Evolutionary conservation across 2,888 invertebrate genomes (phyloP).

Genomic region (Philaethria dido): DNA sequence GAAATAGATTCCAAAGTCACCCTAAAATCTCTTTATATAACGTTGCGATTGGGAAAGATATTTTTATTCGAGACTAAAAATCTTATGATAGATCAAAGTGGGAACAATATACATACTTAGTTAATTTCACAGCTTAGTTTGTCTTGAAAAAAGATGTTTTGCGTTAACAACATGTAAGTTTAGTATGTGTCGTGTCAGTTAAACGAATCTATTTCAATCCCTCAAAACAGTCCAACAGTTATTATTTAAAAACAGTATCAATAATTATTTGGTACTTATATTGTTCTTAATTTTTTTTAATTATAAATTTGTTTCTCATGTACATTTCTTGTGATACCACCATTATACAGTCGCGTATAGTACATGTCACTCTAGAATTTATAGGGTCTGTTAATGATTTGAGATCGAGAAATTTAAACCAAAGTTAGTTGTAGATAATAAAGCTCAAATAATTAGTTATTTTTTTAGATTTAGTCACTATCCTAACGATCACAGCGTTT

Average conservation of each 20-base stretch:
- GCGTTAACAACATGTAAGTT: slow-evolving; percentile 26
- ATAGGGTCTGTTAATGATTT: slow-evolving; percentile 26
- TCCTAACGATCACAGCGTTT: slow-evolving; percentile 28
- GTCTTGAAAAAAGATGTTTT: slow-evolving; percentile 3
- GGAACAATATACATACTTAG: slow-evolving; percentile 66
- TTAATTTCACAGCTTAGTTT: slow-evolving; percentile 8
- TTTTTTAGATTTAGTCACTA: slow-evolving; percentile 39
- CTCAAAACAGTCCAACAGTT: slow-evolving; percentile 67
- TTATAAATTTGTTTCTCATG: slow-evolving; percentile 55
- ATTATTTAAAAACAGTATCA: slow-evolving; percentile 59
- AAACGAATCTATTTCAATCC: slow-evolving; percentile 75
- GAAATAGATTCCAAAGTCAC: slow-evolving; percentile 62
- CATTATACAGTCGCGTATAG: slow-evolving; percentile 51
- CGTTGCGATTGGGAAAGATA: slow-evolving; percentile 6
- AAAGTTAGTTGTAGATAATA: slow-evolving; percentile 53
- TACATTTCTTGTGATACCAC: slow-evolving; percentile 66
- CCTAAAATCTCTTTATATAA: background rate
- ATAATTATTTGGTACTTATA: slow-evolving; percentile 39
- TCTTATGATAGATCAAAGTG: slow-evolving; percentile 72
- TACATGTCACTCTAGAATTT: slow-evolving; percentile 37
- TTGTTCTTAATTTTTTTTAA: slow-evolving; percentile 55
- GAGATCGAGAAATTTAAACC: slow-evolving; percentile 28
- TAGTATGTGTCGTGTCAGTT: slow-evolving; percentile 10
- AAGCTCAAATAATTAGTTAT: slow-evolving; percentile 70
- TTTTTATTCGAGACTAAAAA: slow-evolving; percentile 44